Conservation (phyloP, 1,140 invertebrate genomes). For the Diabrotica virgifera region DNA sequence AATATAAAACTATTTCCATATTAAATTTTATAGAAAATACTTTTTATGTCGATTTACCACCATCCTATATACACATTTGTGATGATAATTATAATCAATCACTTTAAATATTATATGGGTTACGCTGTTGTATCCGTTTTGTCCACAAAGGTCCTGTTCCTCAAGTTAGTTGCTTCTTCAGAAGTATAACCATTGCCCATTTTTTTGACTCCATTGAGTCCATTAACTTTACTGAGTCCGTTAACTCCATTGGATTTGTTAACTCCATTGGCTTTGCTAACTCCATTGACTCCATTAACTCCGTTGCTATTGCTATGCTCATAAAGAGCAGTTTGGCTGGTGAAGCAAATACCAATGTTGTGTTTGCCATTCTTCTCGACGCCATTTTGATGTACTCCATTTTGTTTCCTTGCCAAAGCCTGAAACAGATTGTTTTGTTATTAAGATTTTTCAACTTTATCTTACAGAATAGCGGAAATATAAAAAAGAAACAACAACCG, state of each 20-base stretch:
- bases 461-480: too few species aligned
- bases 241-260: too few species aligned
- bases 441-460: not conserved
- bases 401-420: not conserved
- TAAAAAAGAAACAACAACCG: too few species aligned
- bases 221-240: too few species aligned
- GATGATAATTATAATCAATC: too few species aligned
- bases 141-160: slow-evolving; percentile 9
- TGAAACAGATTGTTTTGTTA: not conserved
- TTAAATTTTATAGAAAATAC: too few species aligned
- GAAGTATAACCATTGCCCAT: slow-evolving; percentile 8
- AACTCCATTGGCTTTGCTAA: too few species aligned
- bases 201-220: slow-evolving; percentile 4
- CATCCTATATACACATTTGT: too few species aligned
- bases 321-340: slow-evolving; percentile 5
- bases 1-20: too few species aligned
- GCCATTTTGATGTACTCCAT: not conserved
- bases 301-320: slow-evolving; percentile 5
- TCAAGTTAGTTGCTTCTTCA: not conserved
- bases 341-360: slow-evolving; percentile 14
- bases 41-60: too few species aligned
- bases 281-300: too few species aligned
- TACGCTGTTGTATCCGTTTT: not conserved
- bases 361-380: not conserved
- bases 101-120: too few species aligned